These are phyloP conservation scores for Gobio gobio DNA, from an alignment of 2,113 vertebrate species.

Conservation along the genomic window DNA sequence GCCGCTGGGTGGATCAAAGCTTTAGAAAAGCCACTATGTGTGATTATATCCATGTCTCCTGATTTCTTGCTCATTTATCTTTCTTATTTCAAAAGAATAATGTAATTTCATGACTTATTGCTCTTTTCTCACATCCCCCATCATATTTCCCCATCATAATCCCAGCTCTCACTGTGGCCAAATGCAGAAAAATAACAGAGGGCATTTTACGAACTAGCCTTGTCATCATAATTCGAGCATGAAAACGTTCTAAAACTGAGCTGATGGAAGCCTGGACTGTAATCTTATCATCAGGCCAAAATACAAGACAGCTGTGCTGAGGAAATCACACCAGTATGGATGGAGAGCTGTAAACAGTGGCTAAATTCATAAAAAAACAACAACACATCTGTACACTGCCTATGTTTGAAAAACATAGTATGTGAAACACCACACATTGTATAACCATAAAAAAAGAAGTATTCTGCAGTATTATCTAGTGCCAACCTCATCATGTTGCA, in stretches of 20 bases:
- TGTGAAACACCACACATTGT: neutral
- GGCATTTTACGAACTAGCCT: neutral
- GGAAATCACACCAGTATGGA: neutral
- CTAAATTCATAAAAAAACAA: neutral
- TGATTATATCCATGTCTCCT: neutral
- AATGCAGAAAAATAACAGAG: neutral
- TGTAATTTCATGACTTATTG: neutral
- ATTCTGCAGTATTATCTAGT: neutral
- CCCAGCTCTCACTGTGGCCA: neutral
- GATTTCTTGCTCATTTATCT: neutral
- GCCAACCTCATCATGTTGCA: neutral
- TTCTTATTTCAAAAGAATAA: neutral
- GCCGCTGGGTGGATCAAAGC: constrained; percentile 35
- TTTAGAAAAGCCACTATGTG: neutral
- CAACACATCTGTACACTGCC: neutral
- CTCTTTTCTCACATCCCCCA: neutral
- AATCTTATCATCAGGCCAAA: neutral
- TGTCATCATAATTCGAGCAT: neutral
- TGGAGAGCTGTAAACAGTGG: neutral
- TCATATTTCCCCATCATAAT: neutral
- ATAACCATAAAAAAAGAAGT: neutral
- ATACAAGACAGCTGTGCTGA: neutral
- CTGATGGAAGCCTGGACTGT: neutral
- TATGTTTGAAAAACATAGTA: neutral
- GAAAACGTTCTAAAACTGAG: neutral